Conservation (phyloP, 2,113 vertebrate species). For the Alligator sinensis region DNA sequence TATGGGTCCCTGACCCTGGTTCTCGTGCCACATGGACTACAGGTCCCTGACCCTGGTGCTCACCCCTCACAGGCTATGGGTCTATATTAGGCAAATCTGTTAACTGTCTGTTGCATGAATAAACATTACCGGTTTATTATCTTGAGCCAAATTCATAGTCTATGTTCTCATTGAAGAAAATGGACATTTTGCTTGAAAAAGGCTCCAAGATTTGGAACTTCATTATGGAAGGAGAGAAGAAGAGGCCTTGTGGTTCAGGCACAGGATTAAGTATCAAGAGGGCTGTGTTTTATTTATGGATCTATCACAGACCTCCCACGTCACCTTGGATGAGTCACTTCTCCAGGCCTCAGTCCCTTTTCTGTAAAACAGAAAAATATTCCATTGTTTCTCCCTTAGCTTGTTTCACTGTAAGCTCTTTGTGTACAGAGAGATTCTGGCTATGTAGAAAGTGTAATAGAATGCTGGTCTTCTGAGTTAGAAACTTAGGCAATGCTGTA, state of each 20-base stretch:
- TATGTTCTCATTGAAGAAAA: background rate
- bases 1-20: too few species aligned
- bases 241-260: background rate
- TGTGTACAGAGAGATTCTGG: background rate
- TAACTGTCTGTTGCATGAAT: too few species aligned
- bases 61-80: too few species aligned
- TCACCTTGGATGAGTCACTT: background rate
- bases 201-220: background rate
- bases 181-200: background rate
- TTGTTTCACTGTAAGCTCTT: background rate
- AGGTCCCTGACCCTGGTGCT: too few species aligned
- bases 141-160: background rate
- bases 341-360: background rate
- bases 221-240: background rate
- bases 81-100: too few species aligned
- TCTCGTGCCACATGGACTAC: too few species aligned
- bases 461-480: background rate
- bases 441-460: background rate
- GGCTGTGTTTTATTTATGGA: background rate
- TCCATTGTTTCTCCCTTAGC: background rate
- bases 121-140: background rate
- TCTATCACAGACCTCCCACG: background rate
- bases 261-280: background rate
- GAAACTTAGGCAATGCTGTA: background rate
- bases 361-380: background rate